Evolutionary conservation across 2,113 vertebrate species (phyloP), one percentile per base, ranked within the genome.

Genomic region (Burhinus oedicnemus): DNA sequence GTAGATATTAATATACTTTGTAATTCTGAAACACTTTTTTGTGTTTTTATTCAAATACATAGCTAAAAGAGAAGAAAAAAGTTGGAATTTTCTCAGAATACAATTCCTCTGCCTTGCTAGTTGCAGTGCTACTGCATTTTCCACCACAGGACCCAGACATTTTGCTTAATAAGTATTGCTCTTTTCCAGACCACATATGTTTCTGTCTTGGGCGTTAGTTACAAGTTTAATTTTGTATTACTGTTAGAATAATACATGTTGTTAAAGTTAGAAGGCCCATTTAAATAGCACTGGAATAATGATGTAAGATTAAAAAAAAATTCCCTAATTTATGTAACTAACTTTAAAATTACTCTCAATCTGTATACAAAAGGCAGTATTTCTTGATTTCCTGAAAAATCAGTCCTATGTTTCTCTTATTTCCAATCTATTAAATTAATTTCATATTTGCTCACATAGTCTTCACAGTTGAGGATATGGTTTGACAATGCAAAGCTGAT

Each of bases 71-170:
- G 26, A 62, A 51, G 44, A 76, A 70, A 69, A 54, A 70, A n/a
- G 2, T 62, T 45, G 17, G 6, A 18, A 77, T 75, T 77, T 75
- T 65, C 60, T 78, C 32, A 49, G 42, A 64, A 55, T 47, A 30
- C 8, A 84, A 61, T 51, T 82, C 8, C 7, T 71, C 18, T 92
- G 15, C 12, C 29, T 89, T 64, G 32, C 26, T 71, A 60, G 12
- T 21, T 69, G 42, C 42, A 91, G 51, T 42, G 23, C 12, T 58
- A 58, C 8, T 58, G 36, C 9, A 49, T 47, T 89, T 81, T 78
- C n/a, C 69, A 89, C 17, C 14, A 34, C 5, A 76, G 12, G 57
- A 38, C 25, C 3, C 0, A 0, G 15, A 18, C 14, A 54, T 52
- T 61, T 83, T 83, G 5, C 27, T 66, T 89, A 16, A 1, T n/a